Conservation (phyloP, 2,113 vertebrate species). For the Physeter macrocephalus region DNA sequence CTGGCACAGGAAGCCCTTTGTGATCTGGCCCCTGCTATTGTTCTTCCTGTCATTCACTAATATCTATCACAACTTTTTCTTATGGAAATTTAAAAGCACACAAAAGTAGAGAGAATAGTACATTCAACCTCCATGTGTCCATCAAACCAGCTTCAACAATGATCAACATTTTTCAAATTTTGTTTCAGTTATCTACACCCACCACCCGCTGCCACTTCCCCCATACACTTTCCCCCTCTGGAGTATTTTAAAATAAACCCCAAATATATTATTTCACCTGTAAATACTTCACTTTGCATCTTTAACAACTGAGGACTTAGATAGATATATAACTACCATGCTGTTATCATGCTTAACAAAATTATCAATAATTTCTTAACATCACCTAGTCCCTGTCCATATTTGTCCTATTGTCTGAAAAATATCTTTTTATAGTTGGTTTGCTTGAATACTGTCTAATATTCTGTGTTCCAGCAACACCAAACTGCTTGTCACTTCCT, state of each 20-base stretch:
- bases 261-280: background rate
- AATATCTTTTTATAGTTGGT: background rate
- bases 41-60: background rate
- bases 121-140: background rate
- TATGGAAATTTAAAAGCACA: conserved; percentile 5
- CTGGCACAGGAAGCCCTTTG: background rate
- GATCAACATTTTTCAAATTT: background rate
- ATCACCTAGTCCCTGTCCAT: background rate
- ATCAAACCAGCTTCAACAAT: background rate
- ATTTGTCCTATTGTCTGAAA: conserved; percentile 20
- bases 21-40: background rate
- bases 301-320: background rate
- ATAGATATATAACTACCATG: background rate
- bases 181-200: background rate
- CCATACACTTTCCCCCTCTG: background rate
- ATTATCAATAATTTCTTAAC: background rate
- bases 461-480: background rate
- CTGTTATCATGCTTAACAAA: background rate
- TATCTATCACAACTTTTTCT: background rate
- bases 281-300: background rate
- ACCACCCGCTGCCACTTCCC: background rate
- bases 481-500: background rate
- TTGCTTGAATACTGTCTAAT: background rate
- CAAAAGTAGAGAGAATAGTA: background rate
- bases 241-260: conserved; percentile 1